A percentile compares a stretch with the other conserved stretches of the same genome.
These are phyloP conservation scores for Catagonus wagneri DNA, from an alignment of 2,113 vertebrate genomes.

Conservation along the genomic window DNA sequence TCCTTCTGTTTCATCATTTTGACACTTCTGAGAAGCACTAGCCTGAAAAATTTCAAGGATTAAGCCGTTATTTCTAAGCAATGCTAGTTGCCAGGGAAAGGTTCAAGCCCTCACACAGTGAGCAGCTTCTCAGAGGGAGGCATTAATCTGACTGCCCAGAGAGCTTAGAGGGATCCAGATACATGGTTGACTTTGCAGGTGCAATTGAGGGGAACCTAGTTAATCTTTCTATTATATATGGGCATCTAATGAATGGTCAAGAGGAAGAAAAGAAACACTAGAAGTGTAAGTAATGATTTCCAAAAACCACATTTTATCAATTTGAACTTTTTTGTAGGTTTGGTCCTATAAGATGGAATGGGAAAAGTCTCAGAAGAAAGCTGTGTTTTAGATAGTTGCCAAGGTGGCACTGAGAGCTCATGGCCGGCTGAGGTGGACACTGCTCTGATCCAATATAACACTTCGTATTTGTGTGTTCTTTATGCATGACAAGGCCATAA, in stretches of 20 bases:
- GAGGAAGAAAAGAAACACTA: background rate
- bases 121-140: background rate
- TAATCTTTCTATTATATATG: background rate
- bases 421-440: background rate
- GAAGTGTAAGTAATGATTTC: background rate
- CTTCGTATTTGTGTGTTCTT: background rate
- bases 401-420: background rate
- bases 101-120: background rate
- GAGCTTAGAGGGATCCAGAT: background rate
- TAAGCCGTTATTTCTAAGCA: conserved; percentile 28
- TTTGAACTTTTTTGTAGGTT: background rate
- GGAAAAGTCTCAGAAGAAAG: background rate
- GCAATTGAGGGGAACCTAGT: background rate
- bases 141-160: background rate
- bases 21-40: background rate
- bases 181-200: background rate
- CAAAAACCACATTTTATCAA: background rate
- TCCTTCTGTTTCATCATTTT: conserved; percentile 14
- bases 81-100: background rate
- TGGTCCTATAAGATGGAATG: background rate
- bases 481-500: background rate
- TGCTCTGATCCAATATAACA: background rate
- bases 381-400: background rate
- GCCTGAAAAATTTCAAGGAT: conserved; percentile 26
- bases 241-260: background rate